Evolutionary conservation across 1,140 invertebrate genomes (phyloP).

Genomic region (Trichonephila clavipes): DNA sequence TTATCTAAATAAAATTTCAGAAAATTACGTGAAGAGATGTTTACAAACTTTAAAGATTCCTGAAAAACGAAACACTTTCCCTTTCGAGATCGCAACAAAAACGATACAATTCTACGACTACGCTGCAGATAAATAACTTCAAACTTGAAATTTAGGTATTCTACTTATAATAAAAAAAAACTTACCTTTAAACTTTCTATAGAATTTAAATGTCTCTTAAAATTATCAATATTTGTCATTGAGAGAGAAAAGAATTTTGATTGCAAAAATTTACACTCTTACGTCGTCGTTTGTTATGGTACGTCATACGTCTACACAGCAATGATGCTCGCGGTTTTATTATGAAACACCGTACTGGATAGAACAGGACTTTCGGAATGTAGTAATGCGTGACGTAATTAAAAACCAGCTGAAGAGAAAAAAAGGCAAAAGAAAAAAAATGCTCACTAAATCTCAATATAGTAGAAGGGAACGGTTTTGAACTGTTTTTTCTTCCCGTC

Average conservation of each 20-base stretch:
- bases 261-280: slow-evolving; percentile 38
- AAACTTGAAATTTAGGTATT: neutral
- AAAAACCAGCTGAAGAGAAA: slow-evolving; percentile 55
- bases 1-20: too few relatives aligned
- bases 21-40: too few relatives aligned
- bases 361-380: slow-evolving; percentile 73
- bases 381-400: slow-evolving; percentile 74
- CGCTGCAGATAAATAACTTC: slow-evolving; percentile 4
- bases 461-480: neutral
- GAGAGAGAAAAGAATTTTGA: slow-evolving; percentile 35
- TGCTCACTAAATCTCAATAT: slow-evolving; percentile 31
- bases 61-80: neutral
- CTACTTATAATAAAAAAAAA: neutral
- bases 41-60: too few relatives aligned
- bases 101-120: slow-evolving; percentile 15
- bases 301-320: slow-evolving; percentile 70
- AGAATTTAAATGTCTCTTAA: neutral
- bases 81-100: slow-evolving; percentile 11
- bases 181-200: slow-evolving; percentile 34
- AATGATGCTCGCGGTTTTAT: slow-evolving; percentile 22
- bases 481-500: neutral
- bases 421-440: slow-evolving; percentile 5
- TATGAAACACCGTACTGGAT: slow-evolving; percentile 58
- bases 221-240: slow-evolving; percentile 26
- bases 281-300: slow-evolving; percentile 63